These are phyloP conservation scores for Thecophora atra DNA, from an alignment of 2,888 invertebrate genomes.

Conservation along the genomic window DNA sequence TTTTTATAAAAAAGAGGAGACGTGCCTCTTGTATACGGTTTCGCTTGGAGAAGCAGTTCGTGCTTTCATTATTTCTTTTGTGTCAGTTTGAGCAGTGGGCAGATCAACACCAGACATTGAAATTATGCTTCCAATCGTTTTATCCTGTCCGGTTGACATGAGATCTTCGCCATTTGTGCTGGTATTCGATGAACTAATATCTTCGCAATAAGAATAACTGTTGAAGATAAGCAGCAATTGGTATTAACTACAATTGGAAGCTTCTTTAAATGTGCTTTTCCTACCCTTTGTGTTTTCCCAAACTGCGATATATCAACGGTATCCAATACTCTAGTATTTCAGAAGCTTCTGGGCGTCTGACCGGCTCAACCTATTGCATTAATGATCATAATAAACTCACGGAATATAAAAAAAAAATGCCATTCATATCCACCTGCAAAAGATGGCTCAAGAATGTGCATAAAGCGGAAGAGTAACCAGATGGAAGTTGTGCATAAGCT, in stretches of 20 bases:
- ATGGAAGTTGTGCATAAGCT: conserved; percentile 74
- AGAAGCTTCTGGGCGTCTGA: conserved; percentile 71
- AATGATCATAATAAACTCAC: no score
- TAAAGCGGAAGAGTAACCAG: conserved; percentile 73
- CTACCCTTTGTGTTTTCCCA: conserved; percentile 64
- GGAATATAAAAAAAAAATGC: not conserved
- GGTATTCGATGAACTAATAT: conserved; percentile 43
- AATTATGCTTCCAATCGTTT: conserved; percentile 33
- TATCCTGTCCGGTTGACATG: conserved; percentile 39
- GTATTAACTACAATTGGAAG: not conserved
- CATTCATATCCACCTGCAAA: conserved; percentile 68
- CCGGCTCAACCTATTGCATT: conserved; percentile 68
- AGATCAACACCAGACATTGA: conserved; percentile 41
- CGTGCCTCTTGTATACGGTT: conserved; percentile 59
- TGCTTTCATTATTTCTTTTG: conserved; percentile 63
- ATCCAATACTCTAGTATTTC: conserved; percentile 70
- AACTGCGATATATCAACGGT: conserved; percentile 66
- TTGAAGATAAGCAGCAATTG: no score
- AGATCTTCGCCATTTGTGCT: conserved; percentile 42
- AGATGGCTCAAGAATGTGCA: conserved; percentile 72
- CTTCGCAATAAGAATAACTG: conserved; percentile 61
- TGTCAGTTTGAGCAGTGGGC: conserved; percentile 61
- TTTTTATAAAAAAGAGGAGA: not conserved
- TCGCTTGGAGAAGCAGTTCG: conserved; percentile 60
- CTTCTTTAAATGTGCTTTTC: not conserved